Base-by-base conservation (phyloP, 2,888 invertebrate species). In the Gasteruption jaculator region DNA sequence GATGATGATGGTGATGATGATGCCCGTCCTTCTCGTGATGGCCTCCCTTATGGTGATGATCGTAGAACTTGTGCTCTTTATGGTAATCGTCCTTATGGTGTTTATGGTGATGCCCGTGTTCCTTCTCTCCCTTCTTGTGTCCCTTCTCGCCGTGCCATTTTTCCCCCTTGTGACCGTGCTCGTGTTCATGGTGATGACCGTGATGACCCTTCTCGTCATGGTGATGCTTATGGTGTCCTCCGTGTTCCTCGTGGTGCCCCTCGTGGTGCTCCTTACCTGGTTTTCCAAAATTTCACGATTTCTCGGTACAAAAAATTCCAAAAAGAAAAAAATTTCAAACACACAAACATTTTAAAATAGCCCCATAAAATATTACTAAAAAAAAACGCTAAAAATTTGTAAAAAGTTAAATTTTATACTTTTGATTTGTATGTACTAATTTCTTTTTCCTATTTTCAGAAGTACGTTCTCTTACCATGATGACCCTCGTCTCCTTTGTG, bases 31-130 rank as follows among this genome's bases (percentile, higher is more conserved):
- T 81, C 55, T 78, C 78, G 61, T 84, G 83, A 48, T 82, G 79
- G 1, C 85, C 85, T 38, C 80, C 80, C 65, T 82, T 82, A 68
- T 85, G 83, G 65, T 74, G 78, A 66, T 84, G 83, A 53, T 85
- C 85, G 71, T 85, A 85, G 74, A 85, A 84, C 63, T 83, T 85
- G 70, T 86, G 86, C 60, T 85, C 85, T 58, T 82, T 85, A 63
- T 84, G 82, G 70, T 81, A 85, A 64, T 86, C 86, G 57, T 86
- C 86, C 63, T 84, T 84, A 72, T 84, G 84, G 68, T 84, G 83
- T 54, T 83, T 84, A 71, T 86, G 84, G 72, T 86, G 85, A 69
- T 83, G 85, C 1, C 86, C 86, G 67, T 83, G 83, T 2, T 83
- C 84, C 63, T 85, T 85, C 59, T 85, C 84, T 4, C 86, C 86